A percentile compares a stretch with the other conserved stretches of the same genome.
Evolutionary conservation across 2,888 invertebrate genomes (phyloP).

Genomic region (Timema cristinae): DNA sequence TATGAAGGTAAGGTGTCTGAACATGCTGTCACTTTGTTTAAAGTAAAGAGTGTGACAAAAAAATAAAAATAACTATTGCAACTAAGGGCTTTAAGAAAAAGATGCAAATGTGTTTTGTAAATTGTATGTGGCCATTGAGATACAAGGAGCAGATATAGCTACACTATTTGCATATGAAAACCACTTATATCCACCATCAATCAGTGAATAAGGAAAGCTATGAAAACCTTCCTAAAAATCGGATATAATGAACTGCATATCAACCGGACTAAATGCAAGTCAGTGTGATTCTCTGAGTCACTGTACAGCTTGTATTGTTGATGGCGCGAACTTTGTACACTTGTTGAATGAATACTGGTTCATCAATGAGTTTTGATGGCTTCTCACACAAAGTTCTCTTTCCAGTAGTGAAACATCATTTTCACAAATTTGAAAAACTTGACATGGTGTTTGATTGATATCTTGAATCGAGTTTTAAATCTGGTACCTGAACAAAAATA

Average conservation of each 20-base stretch:
- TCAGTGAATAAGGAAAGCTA: conserved; percentile 7
- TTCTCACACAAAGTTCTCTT: neutral
- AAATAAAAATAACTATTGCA: neutral
- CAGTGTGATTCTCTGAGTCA: neutral
- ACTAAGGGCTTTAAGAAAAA: conserved; percentile 2
- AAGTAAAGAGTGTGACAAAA: neutral
- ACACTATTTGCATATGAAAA: conserved; percentile 2
- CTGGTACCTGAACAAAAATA: conserved; percentile 4
- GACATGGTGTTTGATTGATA: conserved; percentile 8
- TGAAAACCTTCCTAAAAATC: conserved; percentile 4
- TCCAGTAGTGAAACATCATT: conserved; percentile 6
- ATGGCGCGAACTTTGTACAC: conserved; percentile 1
- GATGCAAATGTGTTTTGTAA: conserved; percentile 9
- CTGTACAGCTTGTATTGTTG: conserved; percentile 7
- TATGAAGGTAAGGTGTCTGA: conserved; percentile 6
- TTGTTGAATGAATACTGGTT: neutral
- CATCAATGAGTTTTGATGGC: neutral
- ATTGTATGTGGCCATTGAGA: conserved; percentile 8
- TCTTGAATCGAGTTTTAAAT: neutral
- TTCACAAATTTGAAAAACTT: conserved; percentile 7
- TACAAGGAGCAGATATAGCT: conserved; percentile 9
- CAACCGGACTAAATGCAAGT: neutral
- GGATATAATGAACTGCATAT: conserved; percentile 3
- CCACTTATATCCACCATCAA: conserved; percentile 10
- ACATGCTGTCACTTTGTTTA: conserved; percentile 6